Evolutionary conservation across 1,140 invertebrate species (phyloP), one percentile per base, ranked within the genome.

Genomic region (Lordiphosa collinella): DNA sequence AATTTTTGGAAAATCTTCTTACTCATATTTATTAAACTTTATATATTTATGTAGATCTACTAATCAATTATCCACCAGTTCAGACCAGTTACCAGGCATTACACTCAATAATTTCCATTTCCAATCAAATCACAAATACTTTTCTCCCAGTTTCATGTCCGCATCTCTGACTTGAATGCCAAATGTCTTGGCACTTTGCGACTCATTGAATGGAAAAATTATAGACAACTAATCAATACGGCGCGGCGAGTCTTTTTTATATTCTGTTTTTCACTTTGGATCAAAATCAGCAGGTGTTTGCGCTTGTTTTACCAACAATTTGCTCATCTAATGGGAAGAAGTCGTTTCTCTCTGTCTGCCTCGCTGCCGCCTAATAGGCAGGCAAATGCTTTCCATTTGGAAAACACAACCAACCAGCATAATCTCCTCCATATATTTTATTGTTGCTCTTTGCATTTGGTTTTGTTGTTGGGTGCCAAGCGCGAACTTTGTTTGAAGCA

Each of bases 161-260:
- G 3, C 5, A 5, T 25, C 22, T 25, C 22, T 25, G 22, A 25
- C 5, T 7, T 25, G 22, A 25, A 25, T 25, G 22, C 22, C 22
- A 25, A 25, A 25, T 25, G 38, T 18, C 35, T 48, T 64, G 38
- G 12, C 51, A 53, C 63, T 73, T 87, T 68, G 36, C 65, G 62
- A 66, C 46, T 86, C 86, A 87, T 46, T 87, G 86, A 88, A 87
- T 73, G 73, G 85, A 79, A 87, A 88, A 87, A 88, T 88, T 86
- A 86, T 87, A 78, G 79, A 61, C 78, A 82, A 64, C 85, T 88
- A 87, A 88, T 87, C 85, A 76, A 78, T 67, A 41, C 34, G 36
- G 18, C 11, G 41, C 34, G 34, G 18, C 18, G 18, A 51, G 38
- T 54, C 50, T 41, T 51, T 37, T 35, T 41, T 43, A 52, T 60